Conservation (phyloP, 30 jellyfish, hydroid and myxozoan species). For the Hydractinia symbiolongicarpus region DNA sequence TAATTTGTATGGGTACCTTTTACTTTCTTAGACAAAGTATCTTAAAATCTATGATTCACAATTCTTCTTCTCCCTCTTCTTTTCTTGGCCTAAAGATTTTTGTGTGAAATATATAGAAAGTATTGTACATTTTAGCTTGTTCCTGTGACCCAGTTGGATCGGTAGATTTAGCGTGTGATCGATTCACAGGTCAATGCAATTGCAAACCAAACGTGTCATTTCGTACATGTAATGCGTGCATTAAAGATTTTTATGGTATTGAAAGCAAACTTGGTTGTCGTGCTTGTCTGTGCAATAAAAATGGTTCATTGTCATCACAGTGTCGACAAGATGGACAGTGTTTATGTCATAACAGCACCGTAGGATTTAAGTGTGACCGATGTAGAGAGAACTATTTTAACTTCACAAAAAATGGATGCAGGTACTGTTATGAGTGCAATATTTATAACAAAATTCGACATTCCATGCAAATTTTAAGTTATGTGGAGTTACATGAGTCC, state of each 20-base stretch:
- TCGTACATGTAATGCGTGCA: slow-evolving; percentile 62
- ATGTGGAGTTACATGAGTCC: no score
- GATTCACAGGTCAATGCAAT: slow-evolving; percentile 60
- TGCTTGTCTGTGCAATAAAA: slow-evolving; percentile 56
- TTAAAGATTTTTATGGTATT: slow-evolving; percentile 50
- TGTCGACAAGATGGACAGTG: slow-evolving; percentile 63
- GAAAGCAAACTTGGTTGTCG: slow-evolving; percentile 62
- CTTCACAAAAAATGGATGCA: slow-evolving; percentile 71
- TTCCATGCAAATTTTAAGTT: no score
- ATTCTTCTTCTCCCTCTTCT: no score
- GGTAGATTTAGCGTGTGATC: slow-evolving; percentile 43
- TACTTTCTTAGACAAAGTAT: no score
- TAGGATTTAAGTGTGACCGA: slow-evolving; percentile 50
- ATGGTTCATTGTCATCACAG: slow-evolving; percentile 49
- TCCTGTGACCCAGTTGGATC: slow-evolving; percentile 54
- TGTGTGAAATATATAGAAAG: no score
- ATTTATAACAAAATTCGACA: no score
- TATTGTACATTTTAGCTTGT: slow-evolving; percentile 38
- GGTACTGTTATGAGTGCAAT: slow-evolving; percentile 26
- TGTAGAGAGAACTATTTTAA: slow-evolving; percentile 58
- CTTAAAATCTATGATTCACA: no score
- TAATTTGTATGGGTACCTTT: no score
- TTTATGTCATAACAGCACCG: slow-evolving; percentile 48
- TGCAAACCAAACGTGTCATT: slow-evolving; percentile 60
- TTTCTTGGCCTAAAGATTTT: no score